Evolutionary conservation across 2,888 invertebrate genomes (phyloP), one percentile per base, ranked within the genome.

Genomic region (Bedellia somnulentella): DNA sequence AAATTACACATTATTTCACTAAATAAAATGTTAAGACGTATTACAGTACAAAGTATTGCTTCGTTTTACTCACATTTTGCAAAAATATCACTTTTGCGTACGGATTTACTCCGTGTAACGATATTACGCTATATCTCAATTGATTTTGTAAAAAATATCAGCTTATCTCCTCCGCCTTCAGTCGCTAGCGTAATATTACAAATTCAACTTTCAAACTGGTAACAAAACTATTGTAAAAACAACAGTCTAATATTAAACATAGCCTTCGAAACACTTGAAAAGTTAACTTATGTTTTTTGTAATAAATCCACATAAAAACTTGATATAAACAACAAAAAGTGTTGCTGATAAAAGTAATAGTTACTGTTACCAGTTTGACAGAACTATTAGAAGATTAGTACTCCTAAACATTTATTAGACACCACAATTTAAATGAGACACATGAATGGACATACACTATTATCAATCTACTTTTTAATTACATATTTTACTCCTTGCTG

Each of bases 31-130:
- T 57, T 79, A 78, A 78, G 78, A 80, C 78, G 68, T 70, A 73
- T 73, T 70, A 79, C 80, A 80, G 81, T 83, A 84, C 79, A 81
- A 80, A 79, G 83, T 85, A 85, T 85, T 85, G 85, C 85, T 85
- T 83, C 77, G 77, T 80, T 18, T 83, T 73, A 80, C 80, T 82
- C 82, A 82, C 81, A 80, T 80, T 80, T 79, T 79, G 75, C 64
- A 80, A 81, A 80, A 80, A 81, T 82, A 81, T 81, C 81, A 81
- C 81, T 78, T 61, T 55, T 48, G 47, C 46, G 23, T 42, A 54
- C 55, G 27, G 36, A 34, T 32, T 37, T 42, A 45, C 49, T 42
- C 53, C 48, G 39, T 34, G 38, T 35, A 38, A 39, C n/a, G n/a
- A n/a, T 41, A 40, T 38, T 38, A 37, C 36, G 14, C 6, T 37